These are phyloP conservation scores for Eupithecia vulgata DNA, from an alignment of 2,888 invertebrate genomes.

Conservation along the genomic window DNA sequence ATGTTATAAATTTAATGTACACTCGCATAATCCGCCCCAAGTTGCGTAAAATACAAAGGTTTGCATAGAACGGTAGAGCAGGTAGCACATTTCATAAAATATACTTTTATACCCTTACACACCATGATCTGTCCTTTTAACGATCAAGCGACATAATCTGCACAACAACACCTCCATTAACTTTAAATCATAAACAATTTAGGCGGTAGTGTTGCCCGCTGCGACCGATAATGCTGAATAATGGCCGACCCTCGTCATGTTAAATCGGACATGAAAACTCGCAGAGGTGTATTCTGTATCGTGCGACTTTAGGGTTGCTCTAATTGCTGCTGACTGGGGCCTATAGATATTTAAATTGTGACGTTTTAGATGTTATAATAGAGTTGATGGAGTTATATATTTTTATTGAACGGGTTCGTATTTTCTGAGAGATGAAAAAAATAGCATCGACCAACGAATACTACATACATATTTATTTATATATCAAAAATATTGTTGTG, in stretches of 20 bases:
- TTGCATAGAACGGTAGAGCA: neutral
- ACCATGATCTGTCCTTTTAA: slow-evolving; percentile 1
- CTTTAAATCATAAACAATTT: slow-evolving; percentile 14
- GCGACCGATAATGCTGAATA: slow-evolving; percentile 40
- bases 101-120: neutral
- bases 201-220: slow-evolving; percentile 17
- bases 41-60: neutral
- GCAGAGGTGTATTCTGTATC: slow-evolving; percentile 36
- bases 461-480: too few species aligned
- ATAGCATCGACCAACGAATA: too few species aligned
- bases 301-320: slow-evolving; percentile 30
- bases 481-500: too few species aligned
- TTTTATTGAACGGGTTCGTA: neutral
- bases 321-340: slow-evolving; percentile 26
- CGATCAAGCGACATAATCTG: neutral
- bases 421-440: too few species aligned
- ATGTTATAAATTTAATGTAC: neutral
- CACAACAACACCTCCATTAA: slow-evolving; percentile 9
- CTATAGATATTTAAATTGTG: slow-evolving; percentile 8
- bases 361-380: neutral
- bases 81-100: neutral
- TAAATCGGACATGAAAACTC: slow-evolving; percentile 34
- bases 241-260: slow-evolving; percentile 43
- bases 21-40: neutral
- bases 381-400: neutral